These are phyloP conservation scores for Selenia dentaria DNA, from an alignment of 2,888 invertebrate species.

Conservation along the genomic window DNA sequence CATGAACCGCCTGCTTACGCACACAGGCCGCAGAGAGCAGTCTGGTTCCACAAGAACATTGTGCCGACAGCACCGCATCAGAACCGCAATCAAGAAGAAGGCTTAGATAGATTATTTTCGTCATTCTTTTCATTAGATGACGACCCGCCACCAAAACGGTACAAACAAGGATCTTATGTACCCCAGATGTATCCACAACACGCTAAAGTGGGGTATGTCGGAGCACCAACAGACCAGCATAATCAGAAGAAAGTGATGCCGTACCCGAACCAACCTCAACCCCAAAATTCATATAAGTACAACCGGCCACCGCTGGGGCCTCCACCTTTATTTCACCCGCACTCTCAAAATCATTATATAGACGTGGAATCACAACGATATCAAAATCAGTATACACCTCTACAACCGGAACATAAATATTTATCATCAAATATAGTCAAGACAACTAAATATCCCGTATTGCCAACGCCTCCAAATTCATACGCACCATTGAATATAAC, in stretches of 20 bases:
- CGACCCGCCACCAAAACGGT: constrained; percentile 46
- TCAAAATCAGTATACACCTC: constrained; percentile 20
- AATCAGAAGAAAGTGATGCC: constrained; percentile 56
- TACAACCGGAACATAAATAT: constrained; percentile 50
- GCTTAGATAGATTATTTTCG: constrained; percentile 70
- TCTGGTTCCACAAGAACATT: constrained; percentile 75
- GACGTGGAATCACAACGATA: constrained; percentile 37
- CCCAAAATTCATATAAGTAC: constrained; percentile 45
- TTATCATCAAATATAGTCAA: constrained; percentile 53
- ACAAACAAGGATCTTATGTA: constrained; percentile 46
- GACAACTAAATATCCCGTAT: constrained; percentile 61
- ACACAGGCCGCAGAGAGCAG: constrained; percentile 56
- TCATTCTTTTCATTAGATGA: constrained; percentile 66
- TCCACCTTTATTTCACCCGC: constrained; percentile 44
- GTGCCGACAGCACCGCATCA: constrained; percentile 47
- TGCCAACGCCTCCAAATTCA: constrained; percentile 54
- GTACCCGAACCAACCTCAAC: constrained; percentile 55
- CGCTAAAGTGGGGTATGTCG: constrained; percentile 58
- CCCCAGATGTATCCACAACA: constrained; percentile 47
- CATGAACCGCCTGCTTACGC: constrained; percentile 36
- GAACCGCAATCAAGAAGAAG: constrained; percentile 50
- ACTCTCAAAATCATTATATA: constrained; percentile 48
- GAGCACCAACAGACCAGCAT: constrained; percentile 47
- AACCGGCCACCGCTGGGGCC: constrained; percentile 49
- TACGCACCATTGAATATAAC: constrained; percentile 40